Evolutionary conservation across 1,140 invertebrate species (phyloP).

Genomic region (Papilio polyxenes): DNA sequence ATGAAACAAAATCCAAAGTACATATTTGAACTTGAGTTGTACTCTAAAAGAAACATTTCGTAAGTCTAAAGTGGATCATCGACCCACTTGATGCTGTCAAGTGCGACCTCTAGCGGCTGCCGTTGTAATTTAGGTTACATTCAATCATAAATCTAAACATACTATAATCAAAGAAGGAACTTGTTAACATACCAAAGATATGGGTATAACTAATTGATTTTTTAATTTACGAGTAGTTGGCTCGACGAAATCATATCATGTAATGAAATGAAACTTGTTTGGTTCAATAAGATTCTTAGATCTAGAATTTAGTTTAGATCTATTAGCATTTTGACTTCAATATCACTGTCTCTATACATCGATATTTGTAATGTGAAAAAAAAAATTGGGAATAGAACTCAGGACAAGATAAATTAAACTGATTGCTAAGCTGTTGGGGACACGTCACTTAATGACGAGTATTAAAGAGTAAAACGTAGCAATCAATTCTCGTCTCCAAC

Average conservation of each 20-base stretch:
- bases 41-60: neutral
- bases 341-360: neutral
- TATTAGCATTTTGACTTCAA: neutral
- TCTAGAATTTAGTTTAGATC: too few species aligned
- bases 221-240: neutral
- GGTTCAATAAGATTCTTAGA: too few species aligned
- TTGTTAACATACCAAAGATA: neutral
- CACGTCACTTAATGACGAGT: neutral
- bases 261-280: too few species aligned
- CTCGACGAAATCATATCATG: too few species aligned
- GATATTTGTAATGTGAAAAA: neutral
- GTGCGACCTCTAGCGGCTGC: neutral
- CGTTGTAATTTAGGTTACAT: neutral
- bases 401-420: neutral
- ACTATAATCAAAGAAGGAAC: neutral
- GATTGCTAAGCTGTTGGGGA: neutral
- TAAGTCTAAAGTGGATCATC: conserved; percentile 4
- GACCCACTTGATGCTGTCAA: neutral
- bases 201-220: neutral
- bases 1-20: neutral
- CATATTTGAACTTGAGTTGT: neutral
- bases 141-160: neutral
- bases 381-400: neutral
- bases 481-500: conserved; percentile 7
- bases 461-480: neutral